These are phyloP conservation scores for Eptesicus fuscus DNA, from an alignment of 2,113 vertebrate genomes.

Conservation along the genomic window DNA sequence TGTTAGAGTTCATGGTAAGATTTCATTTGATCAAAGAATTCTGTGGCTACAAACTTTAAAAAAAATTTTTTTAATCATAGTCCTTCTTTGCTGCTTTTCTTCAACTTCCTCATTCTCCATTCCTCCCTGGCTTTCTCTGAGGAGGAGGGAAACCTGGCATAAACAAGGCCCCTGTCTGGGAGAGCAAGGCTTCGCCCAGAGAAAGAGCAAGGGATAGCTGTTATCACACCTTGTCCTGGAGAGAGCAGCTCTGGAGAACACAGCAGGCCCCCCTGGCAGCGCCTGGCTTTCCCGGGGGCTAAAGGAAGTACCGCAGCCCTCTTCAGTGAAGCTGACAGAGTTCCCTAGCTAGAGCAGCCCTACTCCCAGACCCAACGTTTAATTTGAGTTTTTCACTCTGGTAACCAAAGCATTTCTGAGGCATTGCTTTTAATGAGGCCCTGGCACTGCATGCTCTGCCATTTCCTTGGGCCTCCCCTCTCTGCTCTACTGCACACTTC, in stretches of 20 bases:
- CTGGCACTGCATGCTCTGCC: conserved; percentile 29
- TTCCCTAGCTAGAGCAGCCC: conserved; percentile 53
- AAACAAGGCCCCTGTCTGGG: neutral
- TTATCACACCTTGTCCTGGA: neutral
- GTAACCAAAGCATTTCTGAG: conserved; percentile 73
- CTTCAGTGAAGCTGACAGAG: conserved; percentile 40
- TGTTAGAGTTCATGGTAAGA: neutral
- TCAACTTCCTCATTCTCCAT: neutral
- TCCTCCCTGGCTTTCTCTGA: neutral
- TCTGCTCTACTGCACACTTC: neutral
- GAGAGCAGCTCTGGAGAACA: neutral
- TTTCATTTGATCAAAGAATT: neutral
- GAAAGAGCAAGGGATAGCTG: neutral
- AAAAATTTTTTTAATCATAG: neutral
- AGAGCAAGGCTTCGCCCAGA: neutral
- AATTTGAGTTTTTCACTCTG: conserved; percentile 79
- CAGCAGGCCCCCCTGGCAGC: neutral
- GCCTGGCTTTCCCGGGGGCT: neutral
- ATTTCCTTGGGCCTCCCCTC: conserved; percentile 13
- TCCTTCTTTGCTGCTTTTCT: neutral
- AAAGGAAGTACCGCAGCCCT: neutral
- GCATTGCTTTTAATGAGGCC: conserved; percentile 52
- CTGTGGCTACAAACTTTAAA: neutral
- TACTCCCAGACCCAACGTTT: conserved; percentile 65
- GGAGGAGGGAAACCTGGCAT: neutral